Evolutionary conservation across 2,113 vertebrate genomes (phyloP), one percentile per base, ranked within the genome.

Genomic region (Corythoichthys intestinalis): DNA sequence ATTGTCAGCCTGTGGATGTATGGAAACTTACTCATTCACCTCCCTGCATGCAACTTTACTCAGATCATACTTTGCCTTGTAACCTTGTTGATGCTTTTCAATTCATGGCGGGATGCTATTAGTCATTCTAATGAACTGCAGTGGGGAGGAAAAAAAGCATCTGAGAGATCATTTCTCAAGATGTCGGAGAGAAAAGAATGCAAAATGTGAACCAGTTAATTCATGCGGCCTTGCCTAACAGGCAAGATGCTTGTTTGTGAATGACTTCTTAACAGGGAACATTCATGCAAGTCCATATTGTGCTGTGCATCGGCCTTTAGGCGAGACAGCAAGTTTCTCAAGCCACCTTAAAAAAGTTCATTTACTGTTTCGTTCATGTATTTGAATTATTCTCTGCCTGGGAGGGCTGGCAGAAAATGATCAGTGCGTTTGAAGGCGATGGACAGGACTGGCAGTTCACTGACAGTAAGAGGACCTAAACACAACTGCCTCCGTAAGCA

Each of bases 81-180:
- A 81, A 85, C 79, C 80, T 79, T 87, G 88, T 89, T 86, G 89
- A 93, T 88, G 89, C 88, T 85, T 88, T 85, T 81, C 88, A 89
- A 86, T 91, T 89, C 85, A 88, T 87, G 85, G 86, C 84, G 90
- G 85, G 78, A 70, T 74, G 79, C 88, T 89, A 91, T 93, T 92
- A 90, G 90, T 92, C 91, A 91, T 91, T 91, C 87, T 90, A 92
- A 93, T 91, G 87, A 91, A 90, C 89, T 90, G 89, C 86, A 90
- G 90, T 76, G 84, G 88, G 86, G 87, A 85, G 77, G 90, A 88
- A 88, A 90, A 91, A 88, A 88, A 90, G 84, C 84, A 85, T 84
- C 86, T 84, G 83, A 70, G 83, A 81, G 85, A 91, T 90, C 88
- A 90, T 91, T 91, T 83, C 84, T 91, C 89, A 90, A 85, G 82